Evolutionary conservation across 1,140 invertebrate species (phyloP).

Genomic region (Hestina assimilis): DNA sequence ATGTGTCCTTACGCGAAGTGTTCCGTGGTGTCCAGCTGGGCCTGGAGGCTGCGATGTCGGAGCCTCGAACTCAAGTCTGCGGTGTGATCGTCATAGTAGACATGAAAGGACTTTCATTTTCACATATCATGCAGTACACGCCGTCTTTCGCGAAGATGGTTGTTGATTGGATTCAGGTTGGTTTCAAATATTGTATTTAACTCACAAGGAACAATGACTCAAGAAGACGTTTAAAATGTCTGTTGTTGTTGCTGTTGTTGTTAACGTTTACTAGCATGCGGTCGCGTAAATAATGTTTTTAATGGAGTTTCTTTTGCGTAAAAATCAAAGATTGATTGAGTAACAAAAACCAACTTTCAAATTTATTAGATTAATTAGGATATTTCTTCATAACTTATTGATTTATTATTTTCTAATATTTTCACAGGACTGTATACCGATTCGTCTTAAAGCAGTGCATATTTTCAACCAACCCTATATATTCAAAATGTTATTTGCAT

Average conservation of each 20-base stretch:
- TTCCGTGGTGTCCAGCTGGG: slow-evolving; percentile 88
- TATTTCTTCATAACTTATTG: too few species aligned
- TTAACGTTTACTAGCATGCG: too few species aligned
- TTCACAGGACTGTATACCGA: slow-evolving; percentile 86
- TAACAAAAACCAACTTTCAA: too few species aligned
- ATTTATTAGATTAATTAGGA: too few species aligned
- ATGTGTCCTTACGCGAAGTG: slow-evolving; percentile 85
- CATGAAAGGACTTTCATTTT: slow-evolving; percentile 87
- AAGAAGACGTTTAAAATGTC: too few species aligned
- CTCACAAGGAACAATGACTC: too few species aligned
- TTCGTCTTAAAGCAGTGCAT: slow-evolving; percentile 91
- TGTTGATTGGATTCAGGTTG: slow-evolving; percentile 86
- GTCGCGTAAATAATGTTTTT: too few species aligned
- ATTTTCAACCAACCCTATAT: slow-evolving; percentile 92
- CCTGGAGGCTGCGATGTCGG: slow-evolving; percentile 87
- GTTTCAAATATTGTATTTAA: too few species aligned
- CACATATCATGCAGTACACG: slow-evolving; percentile 89
- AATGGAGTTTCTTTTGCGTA: too few species aligned
- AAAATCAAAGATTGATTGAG: too few species aligned
- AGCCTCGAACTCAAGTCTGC: slow-evolving; percentile 86
- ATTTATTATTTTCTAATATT: slow-evolving; percentile 3
- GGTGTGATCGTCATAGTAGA: slow-evolving; percentile 88
- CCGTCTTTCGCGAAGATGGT: slow-evolving; percentile 89
- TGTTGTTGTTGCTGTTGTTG: too few species aligned
- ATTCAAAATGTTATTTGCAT: slow-evolving; percentile 91